Evolutionary conservation across 2,888 invertebrate genomes (phyloP), one percentile per base, ranked within the genome.

Genomic region (Callyntrura guangdongensis): DNA sequence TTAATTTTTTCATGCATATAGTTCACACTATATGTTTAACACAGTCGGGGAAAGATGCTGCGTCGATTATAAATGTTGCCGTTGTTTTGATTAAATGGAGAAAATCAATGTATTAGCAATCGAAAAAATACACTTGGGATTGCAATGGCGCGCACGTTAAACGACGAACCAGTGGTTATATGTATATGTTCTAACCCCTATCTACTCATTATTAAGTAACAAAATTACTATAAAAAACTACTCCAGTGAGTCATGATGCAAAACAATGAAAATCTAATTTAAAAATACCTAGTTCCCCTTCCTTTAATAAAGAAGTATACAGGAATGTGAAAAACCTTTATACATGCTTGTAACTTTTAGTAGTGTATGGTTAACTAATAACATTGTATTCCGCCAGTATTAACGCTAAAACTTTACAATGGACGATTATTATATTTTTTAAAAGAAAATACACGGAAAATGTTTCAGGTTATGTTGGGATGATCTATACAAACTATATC

Each of bases 351-450:
- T 36, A 36, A 36, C 36, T 36, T 36, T 6, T 4, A 36, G 36
- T 36, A 36, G 36, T 36, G 36, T 36, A 36, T 36, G 3, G 36
- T 36, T 36, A 4, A 36, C 6, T 6, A 36, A 6, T 36, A 36
- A 36, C 36, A 36, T 36, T 56, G 90, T 90, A 85, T 86, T 90
- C 27, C 59, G 90, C 90, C 90, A 90, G 90, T 90, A 90, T 90
- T 90, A 90, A 85, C 74, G n/a, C 74, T 14, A 86, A 6, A 27
- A 47, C 59, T 36, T 20, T 22, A 64, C 3, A 25, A 11, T 64
- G 12, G 74, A 4, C 45, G n/a, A 47, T 12, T n/a, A 64, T 20
- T n/a, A 17, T n/a, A 12, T 64, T 64, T 64, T 12, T 20, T 64
- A n/a, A 53, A 14, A 53, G n/a, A 53, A 53, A n/a, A 14, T 9